Evolutionary conservation across 1,140 invertebrate genomes (phyloP).

Genomic region (Euborellia annulipes): DNA sequence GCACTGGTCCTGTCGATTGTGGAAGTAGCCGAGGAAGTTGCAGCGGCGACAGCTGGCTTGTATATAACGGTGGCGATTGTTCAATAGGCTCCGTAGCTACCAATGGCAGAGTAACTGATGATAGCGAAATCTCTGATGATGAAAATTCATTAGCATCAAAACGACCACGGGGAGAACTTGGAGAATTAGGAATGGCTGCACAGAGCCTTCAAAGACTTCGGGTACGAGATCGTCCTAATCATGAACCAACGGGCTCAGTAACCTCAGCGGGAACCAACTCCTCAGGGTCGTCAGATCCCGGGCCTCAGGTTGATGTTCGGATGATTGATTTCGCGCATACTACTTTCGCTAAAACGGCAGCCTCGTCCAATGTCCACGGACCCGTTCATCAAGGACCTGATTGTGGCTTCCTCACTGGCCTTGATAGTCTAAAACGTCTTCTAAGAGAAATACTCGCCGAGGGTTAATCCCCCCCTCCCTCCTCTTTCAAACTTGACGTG

Average conservation of each 20-base stretch:
- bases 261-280: too few relatives aligned
- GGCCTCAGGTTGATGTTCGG: slow-evolving; percentile 55
- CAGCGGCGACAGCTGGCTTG: too few relatives aligned
- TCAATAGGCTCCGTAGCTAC: too few relatives aligned
- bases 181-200: too few relatives aligned
- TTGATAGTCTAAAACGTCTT: slow-evolving; percentile 67
- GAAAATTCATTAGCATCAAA: not conserved
- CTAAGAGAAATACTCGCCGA: slow-evolving; percentile 53
- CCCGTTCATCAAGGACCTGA: slow-evolving; percentile 76
- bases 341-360: slow-evolving; percentile 35
- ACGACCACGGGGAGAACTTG: too few relatives aligned
- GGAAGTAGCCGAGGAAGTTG: not conserved
- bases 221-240: too few relatives aligned
- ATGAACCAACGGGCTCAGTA: too few relatives aligned
- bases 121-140: not conserved
- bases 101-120: not conserved
- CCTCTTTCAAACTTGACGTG: too few relatives aligned
- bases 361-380: slow-evolving; percentile 11
- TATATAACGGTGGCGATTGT: too few relatives aligned
- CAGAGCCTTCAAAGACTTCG: too few relatives aligned
- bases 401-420: slow-evolving; percentile 76
- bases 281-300: slow-evolving; percentile 5
- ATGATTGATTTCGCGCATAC: slow-evolving; percentile 96
- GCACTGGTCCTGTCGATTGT: not conserved
- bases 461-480: slow-evolving; percentile 22